These are phyloP conservation scores for Epizoanthus rinbou DNA, from an alignment of 92 coral and sea anemone genomes.

Conservation along the genomic window DNA sequence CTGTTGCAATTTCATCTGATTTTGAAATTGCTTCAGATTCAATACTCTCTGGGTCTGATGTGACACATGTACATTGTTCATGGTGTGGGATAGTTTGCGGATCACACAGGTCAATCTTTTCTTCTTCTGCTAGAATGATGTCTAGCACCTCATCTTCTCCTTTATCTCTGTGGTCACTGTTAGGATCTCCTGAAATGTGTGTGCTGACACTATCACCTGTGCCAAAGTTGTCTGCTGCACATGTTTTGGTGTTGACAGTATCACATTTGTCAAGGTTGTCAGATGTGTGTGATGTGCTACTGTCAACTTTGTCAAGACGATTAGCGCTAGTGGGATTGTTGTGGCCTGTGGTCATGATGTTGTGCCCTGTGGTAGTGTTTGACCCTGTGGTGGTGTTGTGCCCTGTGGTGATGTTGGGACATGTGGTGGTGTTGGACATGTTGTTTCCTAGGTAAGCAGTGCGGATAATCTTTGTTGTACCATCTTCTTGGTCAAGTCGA, in stretches of 20 bases:
- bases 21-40: background rate
- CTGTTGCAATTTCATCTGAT: background rate
- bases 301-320: too few species aligned
- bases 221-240: constrained; percentile 3
- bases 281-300: too few species aligned
- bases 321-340: too few species aligned
- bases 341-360: too few species aligned
- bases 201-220: background rate
- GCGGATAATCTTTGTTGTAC: constrained; percentile 29
- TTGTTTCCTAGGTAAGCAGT: constrained; percentile 16
- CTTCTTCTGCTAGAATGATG: constrained; percentile 15
- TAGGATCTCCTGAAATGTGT: background rate
- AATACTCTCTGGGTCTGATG: background rate
- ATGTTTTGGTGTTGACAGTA: background rate
- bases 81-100: background rate
- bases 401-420: too few species aligned
- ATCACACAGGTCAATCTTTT: constrained; percentile 11
- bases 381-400: too few species aligned
- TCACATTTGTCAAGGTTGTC: too few species aligned
- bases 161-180: background rate
- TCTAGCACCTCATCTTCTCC: constrained; percentile 1
- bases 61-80: background rate
- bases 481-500: constrained; percentile 43
- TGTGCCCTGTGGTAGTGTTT: too few species aligned
- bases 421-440: too few species aligned